phyloP scores from a whole-genome alignment of 1,140 invertebrate genomes.

The Mylabris phalerata region DNA sequence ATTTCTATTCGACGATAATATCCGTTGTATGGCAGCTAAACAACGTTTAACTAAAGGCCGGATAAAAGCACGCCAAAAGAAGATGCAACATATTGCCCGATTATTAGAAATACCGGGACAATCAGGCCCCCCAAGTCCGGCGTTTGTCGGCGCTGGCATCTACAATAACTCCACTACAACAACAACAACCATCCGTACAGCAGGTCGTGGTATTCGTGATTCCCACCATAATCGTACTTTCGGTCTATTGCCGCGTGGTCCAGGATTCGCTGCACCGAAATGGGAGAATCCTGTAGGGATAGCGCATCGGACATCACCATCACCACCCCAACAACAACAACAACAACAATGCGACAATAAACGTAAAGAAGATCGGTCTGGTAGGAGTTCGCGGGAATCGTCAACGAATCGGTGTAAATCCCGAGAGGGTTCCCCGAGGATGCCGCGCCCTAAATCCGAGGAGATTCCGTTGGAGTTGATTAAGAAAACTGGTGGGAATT shows the following conservation, averaged over 20 bases:
- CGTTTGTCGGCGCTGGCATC: constrained; percentile 37
- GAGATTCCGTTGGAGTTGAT: constrained; percentile 74
- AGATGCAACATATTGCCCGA: constrained; percentile 90
- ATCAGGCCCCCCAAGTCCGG: constrained; percentile 49
- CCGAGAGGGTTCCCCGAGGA: constrained; percentile 62
- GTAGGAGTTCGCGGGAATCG: constrained; percentile 34
- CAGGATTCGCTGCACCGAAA: constrained; percentile 61
- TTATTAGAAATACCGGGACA: constrained; percentile 75
- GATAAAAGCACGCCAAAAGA: constrained; percentile 89
- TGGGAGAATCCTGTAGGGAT: constrained; percentile 45
- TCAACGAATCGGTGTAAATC: constrained; percentile 46
- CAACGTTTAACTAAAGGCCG: constrained; percentile 80
- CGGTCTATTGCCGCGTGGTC: constrained; percentile 50
- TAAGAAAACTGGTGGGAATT: constrained; percentile 41
- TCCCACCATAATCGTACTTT: constrained; percentile 48
- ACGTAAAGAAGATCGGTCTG: constrained; percentile 19
- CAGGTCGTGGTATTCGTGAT: constrained; percentile 44
- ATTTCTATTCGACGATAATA: constrained; percentile 98
- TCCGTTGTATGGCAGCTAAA: constrained; percentile 93
- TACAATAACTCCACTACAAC: constrained; percentile 28
- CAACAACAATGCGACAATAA: not conserved
- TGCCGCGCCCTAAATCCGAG: constrained; percentile 66
- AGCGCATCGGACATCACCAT: constrained; percentile 28
- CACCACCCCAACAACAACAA: constrained; percentile 12
- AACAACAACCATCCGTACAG: constrained; percentile 36